phyloP scores from a whole-genome alignment of 2,797 vertebrate genomes.

The Decapterus maruadsi region DNA sequence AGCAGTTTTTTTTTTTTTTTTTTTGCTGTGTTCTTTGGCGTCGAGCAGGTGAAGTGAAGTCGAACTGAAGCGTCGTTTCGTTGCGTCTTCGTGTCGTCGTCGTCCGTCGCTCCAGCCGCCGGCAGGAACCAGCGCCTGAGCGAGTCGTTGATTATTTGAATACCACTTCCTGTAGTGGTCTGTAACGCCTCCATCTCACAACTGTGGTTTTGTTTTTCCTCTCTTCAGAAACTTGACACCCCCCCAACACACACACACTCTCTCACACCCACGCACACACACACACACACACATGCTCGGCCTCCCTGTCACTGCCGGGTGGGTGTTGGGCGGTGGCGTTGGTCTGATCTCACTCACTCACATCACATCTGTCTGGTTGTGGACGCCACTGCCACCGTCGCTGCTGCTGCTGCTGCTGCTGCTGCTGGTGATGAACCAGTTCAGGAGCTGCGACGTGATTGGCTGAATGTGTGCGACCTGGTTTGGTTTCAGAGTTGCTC shows the following conservation, averaged over 20 bases:
- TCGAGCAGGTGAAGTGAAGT: too few relatives aligned
- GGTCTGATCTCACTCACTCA: neutral
- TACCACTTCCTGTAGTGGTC: slow-evolving; percentile 57
- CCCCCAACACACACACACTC: too few relatives aligned
- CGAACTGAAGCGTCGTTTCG: too few relatives aligned
- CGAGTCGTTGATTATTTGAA: slow-evolving; percentile 46
- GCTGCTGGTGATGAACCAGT: slow-evolving; percentile 65
- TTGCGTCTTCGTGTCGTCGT: too few relatives aligned
- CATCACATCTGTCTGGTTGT: neutral
- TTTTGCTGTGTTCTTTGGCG: too few relatives aligned
- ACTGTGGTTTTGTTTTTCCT: slow-evolving; percentile 27
- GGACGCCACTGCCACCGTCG: neutral
- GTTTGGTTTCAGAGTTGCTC: slow-evolving; percentile 66
- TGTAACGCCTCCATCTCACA: slow-evolving; percentile 23
- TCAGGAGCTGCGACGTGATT: slow-evolving; percentile 46
- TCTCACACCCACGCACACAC: too few relatives aligned
- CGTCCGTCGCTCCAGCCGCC: slow-evolving; percentile 15
- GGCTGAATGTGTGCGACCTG: slow-evolving; percentile 67
- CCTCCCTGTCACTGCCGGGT: neutral
- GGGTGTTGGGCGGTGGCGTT: too few relatives aligned
- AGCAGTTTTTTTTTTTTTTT: neutral
- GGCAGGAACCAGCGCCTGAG: neutral
- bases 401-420: neutral
- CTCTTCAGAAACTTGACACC: neutral
- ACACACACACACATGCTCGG: neutral